Evolutionary conservation across 2,888 invertebrate species (phyloP).

Genomic region (Dryocosmus kuriphilus): DNA sequence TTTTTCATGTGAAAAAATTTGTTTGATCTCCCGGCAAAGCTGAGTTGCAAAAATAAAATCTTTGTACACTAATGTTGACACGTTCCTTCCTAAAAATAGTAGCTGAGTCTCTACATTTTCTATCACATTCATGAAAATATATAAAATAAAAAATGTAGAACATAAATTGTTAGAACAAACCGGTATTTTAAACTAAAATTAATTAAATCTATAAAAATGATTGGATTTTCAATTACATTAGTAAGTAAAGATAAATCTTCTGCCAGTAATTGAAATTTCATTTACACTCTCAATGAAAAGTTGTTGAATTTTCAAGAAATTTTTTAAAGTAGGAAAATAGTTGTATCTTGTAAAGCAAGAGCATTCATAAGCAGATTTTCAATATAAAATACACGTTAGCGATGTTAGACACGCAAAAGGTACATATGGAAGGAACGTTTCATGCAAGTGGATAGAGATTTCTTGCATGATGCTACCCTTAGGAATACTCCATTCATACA

Average conservation of each 20-base stretch:
- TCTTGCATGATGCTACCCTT: not conserved
- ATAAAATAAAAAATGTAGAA: too few species aligned
- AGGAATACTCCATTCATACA: conserved; percentile 1
- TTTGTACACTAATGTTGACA: not conserved
- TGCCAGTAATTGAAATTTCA: too few species aligned
- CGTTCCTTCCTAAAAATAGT: not conserved
- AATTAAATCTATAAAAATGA: too few species aligned
- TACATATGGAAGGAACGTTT: conserved; percentile 15
- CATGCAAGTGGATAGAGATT: conserved; percentile 10
- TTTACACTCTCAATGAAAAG: too few species aligned
- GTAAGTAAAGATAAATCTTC: too few species aligned
- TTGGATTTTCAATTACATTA: too few species aligned
- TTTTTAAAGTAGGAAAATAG: too few species aligned
- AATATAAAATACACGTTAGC: conserved; percentile 8
- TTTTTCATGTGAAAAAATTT: not conserved
- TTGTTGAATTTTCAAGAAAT: too few species aligned
- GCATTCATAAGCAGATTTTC: not conserved
- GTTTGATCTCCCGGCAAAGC: not conserved
- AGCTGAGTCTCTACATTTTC: not conserved
- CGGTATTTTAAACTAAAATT: too few species aligned
- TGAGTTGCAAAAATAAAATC: not conserved
- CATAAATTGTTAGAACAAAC: too few species aligned
- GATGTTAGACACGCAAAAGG: conserved; percentile 10
- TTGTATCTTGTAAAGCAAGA: not conserved
- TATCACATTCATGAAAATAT: not conserved